Evolutionary conservation across 2,797 vertebrate genomes (phyloP), one percentile per base, ranked within the genome.

Genomic region (Sparus aurata): DNA sequence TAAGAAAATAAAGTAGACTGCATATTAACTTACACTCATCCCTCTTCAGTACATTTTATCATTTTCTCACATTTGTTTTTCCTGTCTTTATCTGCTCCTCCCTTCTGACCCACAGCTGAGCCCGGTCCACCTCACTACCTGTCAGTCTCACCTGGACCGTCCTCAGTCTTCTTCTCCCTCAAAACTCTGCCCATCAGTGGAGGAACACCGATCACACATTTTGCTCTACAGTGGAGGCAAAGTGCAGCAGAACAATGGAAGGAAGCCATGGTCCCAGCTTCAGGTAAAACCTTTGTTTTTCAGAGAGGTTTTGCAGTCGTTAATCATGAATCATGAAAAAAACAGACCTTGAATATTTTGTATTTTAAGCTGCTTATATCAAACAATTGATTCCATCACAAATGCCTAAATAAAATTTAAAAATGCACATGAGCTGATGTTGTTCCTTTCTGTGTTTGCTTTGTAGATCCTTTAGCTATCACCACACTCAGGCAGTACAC

Each of bases 181-280:
- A 88, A 87, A 57, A 49, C 45, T 0, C 52, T 53, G 16, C 82
- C 93, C 9, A 18, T 69, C 53, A 86, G 53, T 23, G 95, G 95
- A 60, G 95, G 95, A 27, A 89, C 93, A 18, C 75, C 89, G 3
- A 93, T 96, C 65, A 92, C 83, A 67, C 73, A 79, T 5, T 95
- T 89, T 57, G 66, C 87, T 60, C 81, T 95, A 54, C 93, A 96
- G 85, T 96, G 94, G 93, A 95, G 71, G 67, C 77, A 85, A 80
- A 77, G 47, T 22, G 11, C 57, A 9, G 54, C 49, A 4, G 82
- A 92, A 13, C 0, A 77, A 20, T 96, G 96, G 96, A 63, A 62
- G 4, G 77, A 92, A 63, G 53, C 8, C 15, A 57, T 50, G 0
- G 30, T 94, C 41, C 76, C 77, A 1, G 67, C 55, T 62, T 83